phyloP scores from a whole-genome alignment of 1,140 invertebrate species.

The Physella acuta region DNA sequence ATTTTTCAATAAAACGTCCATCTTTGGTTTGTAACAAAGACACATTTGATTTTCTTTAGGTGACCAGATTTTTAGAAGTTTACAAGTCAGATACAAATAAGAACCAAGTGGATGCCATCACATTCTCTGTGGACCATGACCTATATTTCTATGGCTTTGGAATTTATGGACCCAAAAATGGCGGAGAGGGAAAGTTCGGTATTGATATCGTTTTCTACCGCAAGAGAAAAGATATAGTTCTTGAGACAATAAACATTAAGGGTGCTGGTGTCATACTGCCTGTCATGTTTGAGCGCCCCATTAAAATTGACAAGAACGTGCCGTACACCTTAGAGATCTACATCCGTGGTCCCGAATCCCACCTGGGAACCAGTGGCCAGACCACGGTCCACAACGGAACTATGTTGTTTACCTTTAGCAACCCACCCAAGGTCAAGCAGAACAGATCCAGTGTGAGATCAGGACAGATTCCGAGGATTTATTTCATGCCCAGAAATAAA shows the following conservation, averaged over 20 bases:
- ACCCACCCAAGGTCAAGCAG: slow-evolving; percentile 21
- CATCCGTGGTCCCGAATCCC: slow-evolving; percentile 24
- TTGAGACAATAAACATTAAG: slow-evolving; percentile 29
- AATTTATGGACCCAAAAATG: slow-evolving; percentile 30
- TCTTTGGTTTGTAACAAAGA: too few relatives aligned
- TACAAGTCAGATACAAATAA: slow-evolving; percentile 9
- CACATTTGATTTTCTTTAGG: too few relatives aligned
- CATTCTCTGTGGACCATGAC: slow-evolving; percentile 23
- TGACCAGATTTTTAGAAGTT: slow-evolving; percentile 25
- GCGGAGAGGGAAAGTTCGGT: slow-evolving; percentile 23
- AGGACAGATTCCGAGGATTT: slow-evolving; percentile 31
- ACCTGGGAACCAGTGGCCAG: slow-evolving; percentile 25
- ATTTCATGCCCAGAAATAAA: slow-evolving; percentile 29
- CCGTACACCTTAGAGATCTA: slow-evolving; percentile 31
- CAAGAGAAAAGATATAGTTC: slow-evolving; percentile 30
- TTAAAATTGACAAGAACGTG: slow-evolving; percentile 23
- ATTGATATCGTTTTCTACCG: slow-evolving; percentile 24
- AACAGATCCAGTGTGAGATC: slow-evolving; percentile 17
- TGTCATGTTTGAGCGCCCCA: slow-evolving; percentile 27
- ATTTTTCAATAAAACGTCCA: too few relatives aligned
- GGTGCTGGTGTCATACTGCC: slow-evolving; percentile 31
- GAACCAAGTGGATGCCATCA: slow-evolving; percentile 25
- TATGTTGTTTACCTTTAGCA: slow-evolving; percentile 24
- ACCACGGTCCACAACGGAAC: neutral
- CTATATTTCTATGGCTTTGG: slow-evolving; percentile 29